Percentiles rank a stretch among this genome's conserved stretches.
These are phyloP conservation scores for Eubucco bourcierii DNA, from an alignment of 2,113 vertebrate genomes.

Conservation along the genomic window DNA sequence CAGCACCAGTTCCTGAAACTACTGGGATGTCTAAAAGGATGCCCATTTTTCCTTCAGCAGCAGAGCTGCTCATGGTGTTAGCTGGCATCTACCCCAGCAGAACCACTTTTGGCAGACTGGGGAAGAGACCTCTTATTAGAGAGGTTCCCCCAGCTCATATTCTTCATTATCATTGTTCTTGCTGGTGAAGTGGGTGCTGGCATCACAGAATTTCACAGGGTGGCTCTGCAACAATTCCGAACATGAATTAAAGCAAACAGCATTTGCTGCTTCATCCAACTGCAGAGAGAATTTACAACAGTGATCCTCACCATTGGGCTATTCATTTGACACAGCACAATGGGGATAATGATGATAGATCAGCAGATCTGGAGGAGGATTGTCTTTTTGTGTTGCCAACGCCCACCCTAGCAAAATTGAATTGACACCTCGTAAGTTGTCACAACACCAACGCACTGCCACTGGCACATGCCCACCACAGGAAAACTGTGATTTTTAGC, in stretches of 20 bases:
- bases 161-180: not conserved
- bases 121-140: not conserved
- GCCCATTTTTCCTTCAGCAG: conserved; percentile 68
- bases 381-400: conserved; percentile 49
- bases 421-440: conserved; percentile 20
- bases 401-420: not conserved
- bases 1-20: conserved; percentile 77
- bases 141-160: not conserved
- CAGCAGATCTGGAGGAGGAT: conserved; percentile 64
- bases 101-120: conserved; percentile 70
- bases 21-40: conserved; percentile 71
- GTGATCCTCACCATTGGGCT: not conserved
- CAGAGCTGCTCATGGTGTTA: conserved; percentile 77
- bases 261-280: not conserved
- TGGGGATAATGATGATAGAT: conserved; percentile 35
- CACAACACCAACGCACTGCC: not conserved
- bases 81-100: conserved; percentile 65
- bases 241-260: not conserved
- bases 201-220: not conserved
- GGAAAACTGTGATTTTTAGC: not conserved
- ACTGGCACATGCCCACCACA: not conserved
- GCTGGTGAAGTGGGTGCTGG: not conserved
- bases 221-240: conserved; percentile 61
- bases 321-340: conserved; percentile 36
- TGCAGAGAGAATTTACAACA: not conserved